A percentile compares a stretch with the other conserved stretches of the same genome.
These are phyloP conservation scores for Eilema caniola DNA, from an alignment of 2,888 invertebrate species.

Conservation along the genomic window DNA sequence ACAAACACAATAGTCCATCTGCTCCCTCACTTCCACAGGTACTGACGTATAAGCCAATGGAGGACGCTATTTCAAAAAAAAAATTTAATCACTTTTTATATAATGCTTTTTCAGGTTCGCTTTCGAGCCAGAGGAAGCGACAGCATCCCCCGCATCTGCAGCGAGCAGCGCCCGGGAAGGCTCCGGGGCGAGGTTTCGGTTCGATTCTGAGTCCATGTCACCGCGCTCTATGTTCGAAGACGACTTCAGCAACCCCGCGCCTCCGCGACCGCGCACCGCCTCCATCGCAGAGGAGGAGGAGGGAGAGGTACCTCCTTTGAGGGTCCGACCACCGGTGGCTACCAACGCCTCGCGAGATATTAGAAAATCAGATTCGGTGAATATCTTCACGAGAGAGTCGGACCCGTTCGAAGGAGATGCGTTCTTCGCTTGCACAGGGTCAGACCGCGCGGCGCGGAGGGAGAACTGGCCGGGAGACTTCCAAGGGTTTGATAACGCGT, in stretches of 20 bases:
- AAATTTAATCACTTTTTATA: neutral
- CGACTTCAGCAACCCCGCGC: constrained; percentile 87
- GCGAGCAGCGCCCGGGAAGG: constrained; percentile 68
- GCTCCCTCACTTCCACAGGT: too few species aligned
- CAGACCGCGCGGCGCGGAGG: constrained; percentile 77
- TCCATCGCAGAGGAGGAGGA: constrained; percentile 84
- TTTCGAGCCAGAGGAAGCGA: constrained; percentile 75
- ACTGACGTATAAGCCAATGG: too few species aligned
- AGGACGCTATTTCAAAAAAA: too few species aligned
- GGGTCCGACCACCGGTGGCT: constrained; percentile 65
- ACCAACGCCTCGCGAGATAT: constrained; percentile 86
- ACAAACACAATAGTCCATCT: too few species aligned
- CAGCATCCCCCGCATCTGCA: constrained; percentile 71
- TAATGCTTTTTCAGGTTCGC: constrained; percentile 63
- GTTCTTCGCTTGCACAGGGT: constrained; percentile 90
- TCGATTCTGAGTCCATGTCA: constrained; percentile 81
- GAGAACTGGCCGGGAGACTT: constrained; percentile 85
- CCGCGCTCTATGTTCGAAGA: constrained; percentile 89
- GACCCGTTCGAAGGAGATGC: constrained; percentile 97
- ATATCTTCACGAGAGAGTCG: constrained; percentile 94
- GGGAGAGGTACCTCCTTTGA: constrained; percentile 73
- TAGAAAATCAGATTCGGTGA: constrained; percentile 95
- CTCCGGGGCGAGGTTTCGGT: constrained; percentile 73
- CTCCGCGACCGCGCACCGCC: constrained; percentile 75
- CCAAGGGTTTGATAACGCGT: constrained; percentile 79